These are phyloP conservation scores for Pelvicachromis taeniatus DNA, from an alignment of 2,113 vertebrate species.

Conservation along the genomic window DNA sequence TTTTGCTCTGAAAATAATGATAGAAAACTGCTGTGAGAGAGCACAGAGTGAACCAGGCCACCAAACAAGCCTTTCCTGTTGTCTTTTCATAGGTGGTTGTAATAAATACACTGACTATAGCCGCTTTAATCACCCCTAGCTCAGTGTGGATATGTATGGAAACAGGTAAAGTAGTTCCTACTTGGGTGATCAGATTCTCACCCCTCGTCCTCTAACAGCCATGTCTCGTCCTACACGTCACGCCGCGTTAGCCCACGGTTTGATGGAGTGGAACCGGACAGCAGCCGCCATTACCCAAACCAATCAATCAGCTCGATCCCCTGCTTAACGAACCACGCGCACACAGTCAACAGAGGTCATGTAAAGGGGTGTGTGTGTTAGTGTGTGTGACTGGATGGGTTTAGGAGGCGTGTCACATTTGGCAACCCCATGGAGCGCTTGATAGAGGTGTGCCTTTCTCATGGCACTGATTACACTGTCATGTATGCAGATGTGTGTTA, in stretches of 20 bases:
- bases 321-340: conserved; percentile 32
- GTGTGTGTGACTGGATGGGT: neutral
- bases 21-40: neutral
- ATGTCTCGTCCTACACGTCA: conserved; percentile 39
- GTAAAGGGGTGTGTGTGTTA: neutral
- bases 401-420: conserved; percentile 2
- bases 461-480: neutral
- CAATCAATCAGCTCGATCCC: conserved; percentile 38
- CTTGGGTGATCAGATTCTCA: neutral
- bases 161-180: neutral
- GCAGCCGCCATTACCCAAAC: conserved; percentile 32
- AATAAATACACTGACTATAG: neutral
- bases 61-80: neutral
- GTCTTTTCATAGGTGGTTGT: neutral
- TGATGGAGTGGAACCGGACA: conserved; percentile 34
- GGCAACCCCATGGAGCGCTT: neutral
- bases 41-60: accelerated
- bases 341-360: neutral
- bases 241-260: conserved; percentile 25
- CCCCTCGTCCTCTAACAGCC: neutral
- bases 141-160: neutral
- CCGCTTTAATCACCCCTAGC: neutral
- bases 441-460: neutral
- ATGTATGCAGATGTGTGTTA: neutral
- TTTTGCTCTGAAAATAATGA: neutral